Conservation (phyloP, 2,888 invertebrate species). For the Drosophila diplacantha region DNA sequence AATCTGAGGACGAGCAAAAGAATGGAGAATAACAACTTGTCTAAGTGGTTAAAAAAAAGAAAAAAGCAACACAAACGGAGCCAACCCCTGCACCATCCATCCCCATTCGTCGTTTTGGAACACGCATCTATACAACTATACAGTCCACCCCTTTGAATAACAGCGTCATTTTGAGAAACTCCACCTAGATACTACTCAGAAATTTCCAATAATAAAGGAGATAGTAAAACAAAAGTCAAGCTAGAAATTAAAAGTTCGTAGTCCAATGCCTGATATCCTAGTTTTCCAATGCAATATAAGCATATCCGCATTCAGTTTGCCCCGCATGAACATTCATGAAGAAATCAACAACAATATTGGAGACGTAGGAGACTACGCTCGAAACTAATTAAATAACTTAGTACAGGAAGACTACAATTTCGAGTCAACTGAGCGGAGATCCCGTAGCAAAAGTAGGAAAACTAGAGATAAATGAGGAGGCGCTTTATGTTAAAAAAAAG, state of each 20-base stretch:
- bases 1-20: slow-evolving; percentile 77
- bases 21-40: slow-evolving; percentile 69
- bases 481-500: slow-evolving; percentile 6
- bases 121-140: slow-evolving; percentile 24
- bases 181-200: slow-evolving; percentile 40
- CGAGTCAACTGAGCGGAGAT: background rate
- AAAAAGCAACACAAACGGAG: slow-evolving; percentile 31
- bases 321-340: slow-evolving; percentile 1
- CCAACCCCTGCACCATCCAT: slow-evolving; percentile 19
- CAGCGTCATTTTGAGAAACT: slow-evolving; percentile 30
- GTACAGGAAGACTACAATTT: background rate
- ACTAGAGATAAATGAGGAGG: background rate
- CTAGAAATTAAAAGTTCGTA: slow-evolving; percentile 25
- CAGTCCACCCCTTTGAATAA: slow-evolving; percentile 18
- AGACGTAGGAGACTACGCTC: background rate
- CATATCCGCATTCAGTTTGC: slow-evolving; percentile 11
- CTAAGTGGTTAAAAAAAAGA: slow-evolving; percentile 10
- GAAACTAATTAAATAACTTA: slow-evolving; percentile 2
- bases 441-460: background rate
- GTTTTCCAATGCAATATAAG: slow-evolving; percentile 1
- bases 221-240: slow-evolving; percentile 23
- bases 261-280: slow-evolving; percentile 2
- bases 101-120: slow-evolving; percentile 12
- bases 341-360: slow-evolving; percentile 5
- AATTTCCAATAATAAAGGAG: slow-evolving; percentile 30